Evolutionary conservation across 2,888 invertebrate genomes (phyloP).

Genomic region (Erebia palarica): DNA sequence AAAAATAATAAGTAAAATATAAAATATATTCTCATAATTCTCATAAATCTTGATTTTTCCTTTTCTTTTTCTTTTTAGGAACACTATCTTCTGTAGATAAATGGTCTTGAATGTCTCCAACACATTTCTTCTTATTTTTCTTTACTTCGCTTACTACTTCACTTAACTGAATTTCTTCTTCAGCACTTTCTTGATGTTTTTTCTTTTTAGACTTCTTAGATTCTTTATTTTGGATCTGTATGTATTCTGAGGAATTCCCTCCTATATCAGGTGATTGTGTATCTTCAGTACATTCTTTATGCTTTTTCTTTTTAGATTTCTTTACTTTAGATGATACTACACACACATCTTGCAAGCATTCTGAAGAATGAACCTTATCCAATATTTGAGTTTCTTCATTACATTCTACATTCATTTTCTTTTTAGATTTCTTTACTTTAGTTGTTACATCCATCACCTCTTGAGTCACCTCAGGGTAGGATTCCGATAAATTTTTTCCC

Average conservation of each 20-base stretch:
- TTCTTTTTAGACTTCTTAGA: constrained; percentile 44
- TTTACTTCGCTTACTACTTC: background rate
- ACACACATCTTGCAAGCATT: constrained; percentile 5
- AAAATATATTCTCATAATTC: constrained; percentile 24
- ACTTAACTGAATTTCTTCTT: constrained; percentile 3
- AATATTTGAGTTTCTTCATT: background rate
- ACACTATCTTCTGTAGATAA: constrained; percentile 48
- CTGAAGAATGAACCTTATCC: background rate
- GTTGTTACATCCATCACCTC: background rate
- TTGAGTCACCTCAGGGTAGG: background rate
- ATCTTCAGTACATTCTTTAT: constrained; percentile 22
- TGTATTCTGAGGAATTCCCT: constrained; percentile 6
- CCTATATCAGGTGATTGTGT: background rate
- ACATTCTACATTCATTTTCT: constrained; percentile 38
- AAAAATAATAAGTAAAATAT: too few species aligned
- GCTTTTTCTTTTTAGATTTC: constrained; percentile 47
- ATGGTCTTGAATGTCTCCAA: constrained; percentile 35
- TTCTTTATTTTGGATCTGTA: constrained; percentile 2
- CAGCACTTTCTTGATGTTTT: constrained; percentile 35
- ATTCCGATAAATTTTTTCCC: background rate
- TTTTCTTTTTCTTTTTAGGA: constrained; percentile 68
- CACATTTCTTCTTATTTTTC: constrained; percentile 33
- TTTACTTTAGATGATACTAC: constrained; percentile 39
- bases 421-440: constrained; percentile 48
- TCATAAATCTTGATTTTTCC: constrained; percentile 54